phyloP scores from a whole-genome alignment of 2,888 invertebrate genomes.

The Blera fallax region DNA sequence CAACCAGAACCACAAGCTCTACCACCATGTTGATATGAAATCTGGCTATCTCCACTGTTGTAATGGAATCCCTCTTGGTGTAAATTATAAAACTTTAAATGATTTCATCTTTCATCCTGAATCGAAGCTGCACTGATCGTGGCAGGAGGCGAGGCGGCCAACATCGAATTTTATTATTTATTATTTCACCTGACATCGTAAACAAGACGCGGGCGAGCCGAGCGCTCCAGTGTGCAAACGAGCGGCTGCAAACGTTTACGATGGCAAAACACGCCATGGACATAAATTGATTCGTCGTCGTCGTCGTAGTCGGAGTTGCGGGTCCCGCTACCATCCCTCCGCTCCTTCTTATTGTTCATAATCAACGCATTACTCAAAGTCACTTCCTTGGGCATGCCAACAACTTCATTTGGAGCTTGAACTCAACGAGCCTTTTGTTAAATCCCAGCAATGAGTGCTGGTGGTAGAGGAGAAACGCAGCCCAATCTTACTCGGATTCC shows the following conservation, averaged over 20 bases:
- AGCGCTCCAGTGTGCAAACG: conserved; percentile 59
- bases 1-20: neutral
- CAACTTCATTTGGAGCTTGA: conserved; percentile 78
- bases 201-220: conserved; percentile 75
- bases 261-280: conserved; percentile 74
- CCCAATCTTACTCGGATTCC: conserved; percentile 74
- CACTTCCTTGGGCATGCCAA: conserved; percentile 75
- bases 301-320: conserved; percentile 25
- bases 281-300: conserved; percentile 74
- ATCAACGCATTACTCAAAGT: conserved; percentile 77
- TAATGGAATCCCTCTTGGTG: conserved; percentile 42
- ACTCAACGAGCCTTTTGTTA: conserved; percentile 71
- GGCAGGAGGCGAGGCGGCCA: conserved; percentile 65
- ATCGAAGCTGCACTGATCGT: conserved; percentile 35
- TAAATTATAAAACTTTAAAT: conserved; percentile 75
- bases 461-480: conserved; percentile 9
- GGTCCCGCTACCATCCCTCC: conserved; percentile 75
- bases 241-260: conserved; percentile 74
- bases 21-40: conserved; percentile 4
- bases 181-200: conserved; percentile 82
- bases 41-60: conserved; percentile 5
- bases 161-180: conserved; percentile 81
- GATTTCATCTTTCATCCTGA: conserved; percentile 78
- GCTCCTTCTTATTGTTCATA: conserved; percentile 78
- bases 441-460: conserved; percentile 42